Conservation (phyloP, 2,113 vertebrate species). For the Onychostoma macrolepis region DNA sequence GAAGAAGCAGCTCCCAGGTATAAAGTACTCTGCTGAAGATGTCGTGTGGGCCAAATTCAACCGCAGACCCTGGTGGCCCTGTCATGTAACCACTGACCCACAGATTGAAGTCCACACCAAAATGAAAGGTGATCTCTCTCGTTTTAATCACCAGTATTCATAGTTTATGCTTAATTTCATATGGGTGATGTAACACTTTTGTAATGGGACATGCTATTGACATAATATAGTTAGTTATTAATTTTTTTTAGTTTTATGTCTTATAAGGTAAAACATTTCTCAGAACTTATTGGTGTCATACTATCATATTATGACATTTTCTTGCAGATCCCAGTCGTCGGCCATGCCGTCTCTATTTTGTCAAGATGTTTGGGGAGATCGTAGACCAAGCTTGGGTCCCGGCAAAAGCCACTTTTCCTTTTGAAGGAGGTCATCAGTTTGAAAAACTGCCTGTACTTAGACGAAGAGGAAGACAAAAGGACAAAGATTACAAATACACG, state of each 20-base stretch:
- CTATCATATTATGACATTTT: not conserved
- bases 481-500: conserved; percentile 91
- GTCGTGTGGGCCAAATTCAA: conserved; percentile 98
- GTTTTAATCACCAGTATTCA: not conserved
- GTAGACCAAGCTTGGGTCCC: conserved; percentile 90
- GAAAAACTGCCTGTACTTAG: conserved; percentile 88
- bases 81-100: conserved; percentile 85
- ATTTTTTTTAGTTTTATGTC: not conserved
- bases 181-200: not conserved
- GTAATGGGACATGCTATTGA: not conserved
- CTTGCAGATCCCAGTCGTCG: conserved; percentile 80
- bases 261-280: not conserved
- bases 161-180: not conserved
- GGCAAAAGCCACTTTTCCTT: conserved; percentile 86
- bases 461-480: conserved; percentile 89
- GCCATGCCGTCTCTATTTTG: conserved; percentile 89
- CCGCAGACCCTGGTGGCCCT: conserved; percentile 97
- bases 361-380: conserved; percentile 89
- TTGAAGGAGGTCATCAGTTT: conserved; percentile 93
- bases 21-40: conserved; percentile 88
- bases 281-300: not conserved
- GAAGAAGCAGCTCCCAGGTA: conserved; percentile 83
- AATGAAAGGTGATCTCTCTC: conserved; percentile 87
- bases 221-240: not conserved
- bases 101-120: conserved; percentile 84